phyloP scores from a whole-genome alignment of 2,797 vertebrate species.

The Mus caroli region DNA sequence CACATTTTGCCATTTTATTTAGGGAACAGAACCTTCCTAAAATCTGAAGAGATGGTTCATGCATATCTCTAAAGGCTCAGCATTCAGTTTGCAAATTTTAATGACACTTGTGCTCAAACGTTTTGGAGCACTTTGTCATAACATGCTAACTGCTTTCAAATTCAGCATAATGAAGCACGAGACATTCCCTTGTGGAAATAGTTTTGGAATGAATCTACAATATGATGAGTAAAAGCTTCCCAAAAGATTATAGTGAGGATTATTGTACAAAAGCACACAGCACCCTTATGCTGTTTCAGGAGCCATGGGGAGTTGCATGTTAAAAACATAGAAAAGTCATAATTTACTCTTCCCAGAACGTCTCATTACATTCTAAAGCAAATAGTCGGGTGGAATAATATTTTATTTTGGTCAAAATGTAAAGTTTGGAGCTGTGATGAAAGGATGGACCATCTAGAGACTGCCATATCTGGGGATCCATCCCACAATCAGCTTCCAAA shows the following conservation, averaged over 20 bases:
- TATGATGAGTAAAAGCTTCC: constrained; percentile 9
- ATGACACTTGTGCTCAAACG: constrained; percentile 67
- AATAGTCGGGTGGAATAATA: not conserved
- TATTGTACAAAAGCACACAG: constrained; percentile 20
- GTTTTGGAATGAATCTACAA: constrained; percentile 64
- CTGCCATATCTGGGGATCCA: too few species aligned
- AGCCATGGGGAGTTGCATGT: not conserved
- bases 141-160: constrained; percentile 73
- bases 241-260: constrained; percentile 42
- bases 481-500: too few species aligned
- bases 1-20: constrained; percentile 68
- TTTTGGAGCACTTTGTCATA: constrained; percentile 72
- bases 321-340: not conserved
- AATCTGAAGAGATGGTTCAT: constrained; percentile 70
- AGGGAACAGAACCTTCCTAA: constrained; percentile 58
- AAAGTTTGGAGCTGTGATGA: too few species aligned
- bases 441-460: too few species aligned
- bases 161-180: constrained; percentile 64
- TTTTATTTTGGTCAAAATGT: not conserved
- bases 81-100: constrained; percentile 72
- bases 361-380: not conserved
- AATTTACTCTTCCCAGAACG: not conserved
- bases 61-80: constrained; percentile 50
- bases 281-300: not conserved
- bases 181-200: constrained; percentile 32